Evolutionary conservation across 2,888 invertebrate species (phyloP), one percentile per base, ranked within the genome.

Genomic region (Clepsis dumicolana): DNA sequence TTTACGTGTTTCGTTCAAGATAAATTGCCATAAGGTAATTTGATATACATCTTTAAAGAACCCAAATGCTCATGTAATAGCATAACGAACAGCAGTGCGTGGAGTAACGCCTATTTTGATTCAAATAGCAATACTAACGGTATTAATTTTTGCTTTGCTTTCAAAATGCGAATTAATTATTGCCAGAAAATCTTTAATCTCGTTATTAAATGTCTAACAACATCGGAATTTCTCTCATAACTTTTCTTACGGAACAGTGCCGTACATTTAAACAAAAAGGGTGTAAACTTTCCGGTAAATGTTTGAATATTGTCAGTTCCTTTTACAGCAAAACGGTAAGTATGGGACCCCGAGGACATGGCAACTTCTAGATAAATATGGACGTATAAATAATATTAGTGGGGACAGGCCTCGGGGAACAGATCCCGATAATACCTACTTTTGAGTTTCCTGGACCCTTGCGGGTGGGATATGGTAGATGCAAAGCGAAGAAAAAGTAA

Each of bases 281-380:
- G 53, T 57, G 67, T 52, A 64, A 64, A 68, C 41, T 67, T 67
- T 57, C 38, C 18, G 57, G 63, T 38, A 80, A 79, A 77, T 74
- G 78, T 80, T 76, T 75, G 74, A 77, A 78, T 80, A 74, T 72
- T 76, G 81, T 81, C 82, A 77, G 75, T 76, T 72, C 78, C 80
- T 84, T 79, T 83, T 77, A 79, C 78, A 75, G 75, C 71, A 80
- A 83, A 82, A 72, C 72, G 73, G 77, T 78, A 80, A 76, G 77
- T 78, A 83, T 78, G 82, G 79, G 80, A 74, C 87, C 79, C 80
- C 8, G 14, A 86, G 84, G 87, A 84, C 70, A 80, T 79, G 77
- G 79, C 81, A 82, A 85, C 84, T 86, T 85, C 78, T 75, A 81
- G 81, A 86, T 82, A 84, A 84, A 85, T 85, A 84, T 82, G 77